Evolutionary conservation across 2,888 invertebrate genomes (phyloP).

Genomic region (Melanchra persicariae): DNA sequence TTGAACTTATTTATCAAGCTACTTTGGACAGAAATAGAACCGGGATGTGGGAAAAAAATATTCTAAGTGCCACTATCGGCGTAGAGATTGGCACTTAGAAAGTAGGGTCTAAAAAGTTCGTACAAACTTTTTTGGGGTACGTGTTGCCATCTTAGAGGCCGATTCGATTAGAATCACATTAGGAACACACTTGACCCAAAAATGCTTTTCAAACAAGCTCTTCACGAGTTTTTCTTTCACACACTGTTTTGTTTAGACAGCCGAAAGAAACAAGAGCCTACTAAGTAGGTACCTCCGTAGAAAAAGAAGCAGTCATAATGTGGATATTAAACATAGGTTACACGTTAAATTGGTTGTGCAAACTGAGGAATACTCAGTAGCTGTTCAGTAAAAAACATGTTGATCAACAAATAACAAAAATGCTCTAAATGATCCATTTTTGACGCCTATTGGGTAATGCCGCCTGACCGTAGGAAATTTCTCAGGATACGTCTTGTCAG

Average conservation of each 20-base stretch:
- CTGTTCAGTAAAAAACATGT: slow-evolving; percentile 72
- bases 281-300: slow-evolving; percentile 71
- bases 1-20: slow-evolving; percentile 81
- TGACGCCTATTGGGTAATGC: slow-evolving; percentile 49
- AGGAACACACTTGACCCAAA: slow-evolving; percentile 71
- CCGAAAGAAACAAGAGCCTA: slow-evolving; percentile 75
- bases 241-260: slow-evolving; percentile 75
- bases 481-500: slow-evolving; percentile 4
- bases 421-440: slow-evolving; percentile 70
- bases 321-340: slow-evolving; percentile 75
- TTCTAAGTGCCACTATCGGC: slow-evolving; percentile 39
- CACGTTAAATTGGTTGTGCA: slow-evolving; percentile 75
- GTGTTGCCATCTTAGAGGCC: slow-evolving; percentile 36
- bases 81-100: slow-evolving; percentile 59
- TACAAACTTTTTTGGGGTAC: slow-evolving; percentile 18
- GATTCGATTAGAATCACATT: slow-evolving; percentile 53
- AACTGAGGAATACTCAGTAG: slow-evolving; percentile 78
- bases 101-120: slow-evolving; percentile 39
- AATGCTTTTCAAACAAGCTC: slow-evolving; percentile 69
- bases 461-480: slow-evolving; percentile 33
- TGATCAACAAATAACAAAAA: slow-evolving; percentile 67
- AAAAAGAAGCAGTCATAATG: slow-evolving; percentile 74
- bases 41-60: slow-evolving; percentile 67
- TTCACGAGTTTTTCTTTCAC: slow-evolving; percentile 79
- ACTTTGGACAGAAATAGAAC: slow-evolving; percentile 71